Base-by-base conservation (phyloP, 2,888 invertebrate genomes). In the Caradrina clavipalpis region DNA sequence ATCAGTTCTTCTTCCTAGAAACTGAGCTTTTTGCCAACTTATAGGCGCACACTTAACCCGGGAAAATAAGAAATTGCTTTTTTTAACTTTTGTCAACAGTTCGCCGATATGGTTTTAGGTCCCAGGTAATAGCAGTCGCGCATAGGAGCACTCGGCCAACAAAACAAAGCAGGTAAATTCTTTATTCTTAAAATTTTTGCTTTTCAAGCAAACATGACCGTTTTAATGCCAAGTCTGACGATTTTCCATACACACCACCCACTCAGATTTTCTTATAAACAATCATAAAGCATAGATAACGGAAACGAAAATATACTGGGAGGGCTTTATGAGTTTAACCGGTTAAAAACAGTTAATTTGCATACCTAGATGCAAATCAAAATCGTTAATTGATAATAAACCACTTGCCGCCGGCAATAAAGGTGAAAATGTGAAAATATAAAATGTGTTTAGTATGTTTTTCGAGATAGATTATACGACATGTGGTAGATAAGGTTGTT, bases 371-470 rank as follows among this genome's bases (percentile, higher is more conserved):
- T 7, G 26, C 19, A 55, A 50, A 5, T 42, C 15, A n/a, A 13
- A 6, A 56, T 66, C 42, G n/a, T 55, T 50, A 55, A 50, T 65
- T 31, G 42, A 42, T 55, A 8, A 50, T 66, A 56, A 55, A 56
- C 21, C 31, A 42, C 56, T 68, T 22, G 66, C 42, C 66, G 19
- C 2, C 17, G 53, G 53, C 15, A 45, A 54, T 67, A 67, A 62
- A 67, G 45, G 53, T 35, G 62, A 67, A 66, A 62, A 54, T 47
- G 21, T 62, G 35, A 54, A 42, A 31, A 47, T 15, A 50, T 21
- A n/a, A 51, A 66, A 39, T 45, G 21, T 45, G 13, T 21, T 66
- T 53, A 42, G 51, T 35, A 31, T 62, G 51, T 51, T 61, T 19
- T 55, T 22, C 42, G 7, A 21, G 13, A 35, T 47, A 17, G 8